A percentile compares a stretch with the other conserved stretches of the same genome.
phyloP scores from a whole-genome alignment of 2,888 invertebrate species.

The Nowickia ferox region DNA sequence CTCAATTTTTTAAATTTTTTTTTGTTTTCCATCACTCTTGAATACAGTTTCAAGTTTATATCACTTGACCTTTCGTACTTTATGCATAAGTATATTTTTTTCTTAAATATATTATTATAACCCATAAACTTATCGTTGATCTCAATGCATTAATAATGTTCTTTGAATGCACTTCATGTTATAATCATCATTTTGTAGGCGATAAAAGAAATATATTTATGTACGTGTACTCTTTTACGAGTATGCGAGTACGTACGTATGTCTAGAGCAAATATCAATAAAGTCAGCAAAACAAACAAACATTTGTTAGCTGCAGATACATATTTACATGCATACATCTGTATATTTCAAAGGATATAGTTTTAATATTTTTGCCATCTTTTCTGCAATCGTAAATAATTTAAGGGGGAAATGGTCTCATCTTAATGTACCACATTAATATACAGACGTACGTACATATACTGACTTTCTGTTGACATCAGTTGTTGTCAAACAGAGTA shows the following conservation, averaged over 20 bases:
- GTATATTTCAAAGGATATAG: neutral
- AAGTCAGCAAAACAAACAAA: slow-evolving; percentile 12
- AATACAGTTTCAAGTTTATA: slow-evolving; percentile 21
- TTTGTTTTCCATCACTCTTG: no score
- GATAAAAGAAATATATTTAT: neutral
- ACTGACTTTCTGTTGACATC: no score
- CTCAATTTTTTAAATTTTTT: no score
- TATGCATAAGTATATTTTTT: neutral
- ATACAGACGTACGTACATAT: no score
- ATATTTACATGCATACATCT: neutral
- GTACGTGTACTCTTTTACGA: neutral
- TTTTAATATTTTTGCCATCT: neutral
- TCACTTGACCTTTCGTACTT: slow-evolving; percentile 32
- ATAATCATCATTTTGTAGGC: slow-evolving; percentile 30
- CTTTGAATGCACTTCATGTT: slow-evolving; percentile 28
- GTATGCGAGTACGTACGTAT: neutral
- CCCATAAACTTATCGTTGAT: slow-evolving; percentile 8
- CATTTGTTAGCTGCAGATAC: no score
- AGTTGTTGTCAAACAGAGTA: no score
- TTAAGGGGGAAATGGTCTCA: slow-evolving; percentile 23
- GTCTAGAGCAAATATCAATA: neutral
- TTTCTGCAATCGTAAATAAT: slow-evolving; percentile 18
- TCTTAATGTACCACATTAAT: neutral
- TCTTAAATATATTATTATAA: neutral
- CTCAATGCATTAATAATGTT: slow-evolving; percentile 38